Evolutionary conservation across 30 jellyfish, hydroid and myxozoan genomes (phyloP).

Genomic region (Turritopsis rubra): DNA sequence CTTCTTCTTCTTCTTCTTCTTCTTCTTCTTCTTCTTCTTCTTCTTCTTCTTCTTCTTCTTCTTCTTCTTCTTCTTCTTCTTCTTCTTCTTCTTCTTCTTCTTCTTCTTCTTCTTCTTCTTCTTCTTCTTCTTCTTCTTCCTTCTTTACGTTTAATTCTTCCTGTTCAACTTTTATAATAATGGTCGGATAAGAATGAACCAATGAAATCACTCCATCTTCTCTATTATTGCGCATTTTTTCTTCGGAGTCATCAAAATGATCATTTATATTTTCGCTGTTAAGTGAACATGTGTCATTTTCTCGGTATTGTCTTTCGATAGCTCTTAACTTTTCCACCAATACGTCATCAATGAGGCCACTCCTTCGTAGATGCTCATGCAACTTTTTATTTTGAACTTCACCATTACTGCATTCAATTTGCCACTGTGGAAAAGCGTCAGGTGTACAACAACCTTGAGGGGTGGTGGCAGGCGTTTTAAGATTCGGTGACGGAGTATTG

Average conservation of each 20-base stretch:
- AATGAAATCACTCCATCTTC: not conserved
- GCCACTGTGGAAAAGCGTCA: conserved; percentile 4
- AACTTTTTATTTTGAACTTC: not conserved
- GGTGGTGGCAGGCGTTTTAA: conserved; percentile 1
- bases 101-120: conserved; percentile 2
- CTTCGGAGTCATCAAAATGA: not conserved
- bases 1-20: not conserved
- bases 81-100: too few relatives aligned
- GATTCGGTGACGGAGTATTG: not conserved
- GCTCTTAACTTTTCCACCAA: not conserved
- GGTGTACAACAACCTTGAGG: conserved; percentile 16
- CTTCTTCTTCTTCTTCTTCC: conserved; percentile 11
- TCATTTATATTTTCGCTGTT: not conserved
- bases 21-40: too few relatives aligned
- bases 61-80: too few relatives aligned
- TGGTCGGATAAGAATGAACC: not conserved
- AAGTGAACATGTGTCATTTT: not conserved
- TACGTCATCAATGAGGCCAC: not conserved
- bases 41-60: conserved; percentile 10
- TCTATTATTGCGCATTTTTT: not conserved
- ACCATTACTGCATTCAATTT: not conserved
- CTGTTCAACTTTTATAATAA: not conserved
- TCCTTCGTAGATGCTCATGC: not conserved
- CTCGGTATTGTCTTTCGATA: not conserved
- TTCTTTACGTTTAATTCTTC: not conserved